Evolutionary conservation across 2,113 vertebrate genomes (phyloP).

Genomic region (Genyomyrus donnyi): DNA sequence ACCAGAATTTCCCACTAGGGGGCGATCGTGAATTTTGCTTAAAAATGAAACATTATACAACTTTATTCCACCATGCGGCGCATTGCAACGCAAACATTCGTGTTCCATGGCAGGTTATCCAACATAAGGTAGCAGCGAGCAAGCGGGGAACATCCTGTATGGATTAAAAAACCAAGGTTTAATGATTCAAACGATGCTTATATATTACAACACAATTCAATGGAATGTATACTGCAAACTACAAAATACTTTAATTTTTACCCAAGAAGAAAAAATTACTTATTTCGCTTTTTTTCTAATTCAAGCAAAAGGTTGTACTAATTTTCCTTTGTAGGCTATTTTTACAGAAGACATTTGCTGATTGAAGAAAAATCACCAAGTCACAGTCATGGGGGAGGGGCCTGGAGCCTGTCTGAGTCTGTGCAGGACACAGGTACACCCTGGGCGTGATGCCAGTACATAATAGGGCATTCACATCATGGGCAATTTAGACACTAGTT

Average conservation of each 20-base stretch:
- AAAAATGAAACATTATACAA: not conserved
- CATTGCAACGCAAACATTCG: not conserved
- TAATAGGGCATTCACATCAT: not conserved
- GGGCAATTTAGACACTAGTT: not conserved
- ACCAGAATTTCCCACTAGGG: not conserved
- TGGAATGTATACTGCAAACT: not conserved
- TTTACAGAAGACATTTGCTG: not conserved
- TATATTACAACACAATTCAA: not conserved
- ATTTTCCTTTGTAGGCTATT: not conserved
- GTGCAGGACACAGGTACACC: not conserved
- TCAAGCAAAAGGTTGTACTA: not conserved
- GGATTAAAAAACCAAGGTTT: not conserved
- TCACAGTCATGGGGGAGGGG: not conserved
- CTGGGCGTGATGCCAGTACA: not conserved
- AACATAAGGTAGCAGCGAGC: not conserved
- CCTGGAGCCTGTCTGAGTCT: not conserved
- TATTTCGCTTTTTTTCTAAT: not conserved
- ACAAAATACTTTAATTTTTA: no score
- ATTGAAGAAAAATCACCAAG: not conserved
- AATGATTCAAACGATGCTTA: not conserved
- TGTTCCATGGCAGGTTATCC: not conserved
- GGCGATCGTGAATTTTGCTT: no score
- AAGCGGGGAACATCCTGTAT: not conserved
- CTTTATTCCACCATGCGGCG: not conserved
- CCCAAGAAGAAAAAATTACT: no score